A percentile compares a stretch with the other conserved stretches of the same genome.
Evolutionary conservation across 2,113 vertebrate genomes (phyloP).

Genomic region (Leptodactylus fuscus): DNA sequence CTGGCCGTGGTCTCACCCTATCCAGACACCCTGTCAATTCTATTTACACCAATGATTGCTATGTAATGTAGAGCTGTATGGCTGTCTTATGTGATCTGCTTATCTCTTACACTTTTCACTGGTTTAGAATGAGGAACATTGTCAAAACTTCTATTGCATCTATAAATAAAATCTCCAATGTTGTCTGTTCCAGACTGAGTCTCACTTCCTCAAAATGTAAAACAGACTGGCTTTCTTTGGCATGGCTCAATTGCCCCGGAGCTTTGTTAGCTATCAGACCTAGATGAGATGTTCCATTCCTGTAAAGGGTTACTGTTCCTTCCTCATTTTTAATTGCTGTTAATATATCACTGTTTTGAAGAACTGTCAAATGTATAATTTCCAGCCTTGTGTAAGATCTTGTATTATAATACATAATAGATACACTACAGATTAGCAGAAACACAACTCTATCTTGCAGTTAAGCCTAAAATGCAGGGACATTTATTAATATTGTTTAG

Average conservation of each 20-base stretch:
- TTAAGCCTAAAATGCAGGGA: background rate
- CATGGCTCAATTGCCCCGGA: background rate
- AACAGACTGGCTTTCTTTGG: background rate
- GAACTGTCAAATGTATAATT: background rate
- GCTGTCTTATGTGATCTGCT: background rate
- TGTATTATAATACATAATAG: background rate
- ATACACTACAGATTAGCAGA: background rate
- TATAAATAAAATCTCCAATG: slow-evolving; percentile 5
- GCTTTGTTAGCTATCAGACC: slow-evolving; percentile 11
- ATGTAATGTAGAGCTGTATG: background rate
- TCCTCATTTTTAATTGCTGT: slow-evolving; percentile 50
- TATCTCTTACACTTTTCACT: background rate
- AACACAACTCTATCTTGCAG: background rate
- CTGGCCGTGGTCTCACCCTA: background rate
- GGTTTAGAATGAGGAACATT: slow-evolving; percentile 42
- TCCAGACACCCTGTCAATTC: background rate
- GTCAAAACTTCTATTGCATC: slow-evolving; percentile 23
- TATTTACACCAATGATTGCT: background rate
- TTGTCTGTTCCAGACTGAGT: slow-evolving; percentile 6
- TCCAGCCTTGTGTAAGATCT: background rate
- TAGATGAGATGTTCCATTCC: background rate
- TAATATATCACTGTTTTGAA: slow-evolving; percentile 34
- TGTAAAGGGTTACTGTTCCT: slow-evolving; percentile 18
- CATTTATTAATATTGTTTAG: background rate
- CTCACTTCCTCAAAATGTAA: slow-evolving; percentile 38